Conservation (phyloP, 2,113 vertebrate genomes). For the Hippocampus abdominalis region DNA sequence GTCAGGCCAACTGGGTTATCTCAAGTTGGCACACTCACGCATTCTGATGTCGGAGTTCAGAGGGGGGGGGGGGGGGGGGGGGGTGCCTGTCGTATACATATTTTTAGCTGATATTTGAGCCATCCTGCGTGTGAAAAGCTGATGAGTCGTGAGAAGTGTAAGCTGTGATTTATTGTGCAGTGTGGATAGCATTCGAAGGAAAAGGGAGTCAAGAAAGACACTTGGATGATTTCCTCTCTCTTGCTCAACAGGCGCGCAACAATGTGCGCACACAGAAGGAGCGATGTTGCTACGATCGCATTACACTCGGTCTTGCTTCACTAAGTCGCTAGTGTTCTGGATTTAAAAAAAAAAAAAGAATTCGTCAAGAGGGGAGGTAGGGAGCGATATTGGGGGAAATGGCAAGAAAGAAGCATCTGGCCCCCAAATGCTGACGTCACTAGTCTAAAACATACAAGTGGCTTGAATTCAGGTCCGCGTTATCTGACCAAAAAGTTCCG, state of each 20-base stretch:
- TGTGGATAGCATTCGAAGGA: background rate
- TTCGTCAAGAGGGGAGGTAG: too few relatives aligned
- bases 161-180: background rate
- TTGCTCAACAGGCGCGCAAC: constrained; percentile 20
- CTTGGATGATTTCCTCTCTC: constrained; percentile 3
- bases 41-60: background rate
- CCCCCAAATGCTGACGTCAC: constrained; percentile 7
- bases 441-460: background rate
- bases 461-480: constrained; percentile 12
- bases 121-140: background rate
- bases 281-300: constrained; percentile 54
- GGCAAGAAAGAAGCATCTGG: constrained; percentile 36
- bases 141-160: background rate
- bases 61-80: background rate
- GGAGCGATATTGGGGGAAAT: background rate
- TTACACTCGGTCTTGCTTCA: constrained; percentile 46
- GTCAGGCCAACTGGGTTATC: background rate
- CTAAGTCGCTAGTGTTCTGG: constrained; percentile 5
- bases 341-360: too few relatives aligned
- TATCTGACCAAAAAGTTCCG: constrained; percentile 10
- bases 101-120: constrained; percentile 1
- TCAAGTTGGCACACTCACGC: background rate
- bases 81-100: background rate
- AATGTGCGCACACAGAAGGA: constrained; percentile 51
- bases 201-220: background rate